These are phyloP conservation scores for Plebejus argus DNA, from an alignment of 2,888 invertebrate genomes.

Conservation along the genomic window DNA sequence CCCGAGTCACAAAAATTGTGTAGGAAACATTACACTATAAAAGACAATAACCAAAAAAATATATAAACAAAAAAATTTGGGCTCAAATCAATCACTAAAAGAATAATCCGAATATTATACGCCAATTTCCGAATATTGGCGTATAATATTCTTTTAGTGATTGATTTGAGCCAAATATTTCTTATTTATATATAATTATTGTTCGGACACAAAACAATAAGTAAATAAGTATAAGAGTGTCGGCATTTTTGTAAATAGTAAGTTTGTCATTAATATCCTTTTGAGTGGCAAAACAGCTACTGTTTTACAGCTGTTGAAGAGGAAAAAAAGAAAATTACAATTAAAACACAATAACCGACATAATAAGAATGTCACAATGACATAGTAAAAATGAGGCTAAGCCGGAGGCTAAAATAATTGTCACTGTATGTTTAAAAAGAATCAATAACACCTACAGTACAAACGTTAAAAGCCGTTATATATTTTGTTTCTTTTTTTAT, in stretches of 20 bases:
- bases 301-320: background rate
- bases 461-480: background rate
- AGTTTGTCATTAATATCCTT: no score
- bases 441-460: background rate
- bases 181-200: no score
- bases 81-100: background rate
- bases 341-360: background rate
- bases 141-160: background rate
- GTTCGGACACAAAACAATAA: background rate
- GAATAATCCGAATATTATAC: background rate
- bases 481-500: background rate
- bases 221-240: background rate
- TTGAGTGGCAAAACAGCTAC: background rate
- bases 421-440: background rate
- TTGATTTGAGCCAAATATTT: no score
- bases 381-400: background rate
- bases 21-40: background rate
- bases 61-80: no score
- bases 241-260: background rate
- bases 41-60: background rate
- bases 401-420: slow-evolving; percentile 1
- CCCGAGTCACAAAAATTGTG: no score
- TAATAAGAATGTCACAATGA: background rate
- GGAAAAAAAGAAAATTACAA: slow-evolving; percentile 3
- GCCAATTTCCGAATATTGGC: background rate